Percentiles rank a stretch among this genome's conserved stretches.
Conservation (phyloP, 2,113 vertebrate genomes). For the Scomber colias region DNA sequence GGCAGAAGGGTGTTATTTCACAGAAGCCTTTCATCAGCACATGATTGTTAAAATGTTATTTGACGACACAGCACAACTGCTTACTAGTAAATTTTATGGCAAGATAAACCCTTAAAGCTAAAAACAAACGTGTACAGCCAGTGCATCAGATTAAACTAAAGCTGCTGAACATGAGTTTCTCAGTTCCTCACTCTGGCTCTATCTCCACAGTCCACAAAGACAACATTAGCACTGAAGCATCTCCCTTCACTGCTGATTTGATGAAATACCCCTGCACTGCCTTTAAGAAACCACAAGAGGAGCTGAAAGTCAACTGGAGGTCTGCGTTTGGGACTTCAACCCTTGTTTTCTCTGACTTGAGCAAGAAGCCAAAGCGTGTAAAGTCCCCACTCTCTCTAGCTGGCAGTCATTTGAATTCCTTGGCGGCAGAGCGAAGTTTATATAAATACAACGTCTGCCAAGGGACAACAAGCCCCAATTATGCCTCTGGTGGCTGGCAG, state of each 20-base stretch:
- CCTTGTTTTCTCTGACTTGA: slow-evolving; percentile 89
- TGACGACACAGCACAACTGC: slow-evolving; percentile 26
- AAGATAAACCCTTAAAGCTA: slow-evolving; percentile 53
- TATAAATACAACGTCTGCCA: slow-evolving; percentile 71
- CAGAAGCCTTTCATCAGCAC: slow-evolving; percentile 28
- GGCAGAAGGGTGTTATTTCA: slow-evolving; percentile 4
- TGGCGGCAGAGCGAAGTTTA: slow-evolving; percentile 67
- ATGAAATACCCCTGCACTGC: slow-evolving; percentile 91
- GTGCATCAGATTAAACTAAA: slow-evolving; percentile 49
- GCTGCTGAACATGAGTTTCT: slow-evolving; percentile 58
- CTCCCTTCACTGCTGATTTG: slow-evolving; percentile 75
- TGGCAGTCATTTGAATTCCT: slow-evolving; percentile 72
- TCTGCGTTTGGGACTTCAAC: slow-evolving; percentile 91
- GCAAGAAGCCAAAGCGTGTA: slow-evolving; percentile 72
- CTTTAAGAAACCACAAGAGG: slow-evolving; percentile 87
- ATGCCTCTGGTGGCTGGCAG: slow-evolving; percentile 79
- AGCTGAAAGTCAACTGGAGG: slow-evolving; percentile 92
- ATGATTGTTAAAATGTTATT: slow-evolving; percentile 31
- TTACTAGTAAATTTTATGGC: slow-evolving; percentile 53
- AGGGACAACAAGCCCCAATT: slow-evolving; percentile 79
- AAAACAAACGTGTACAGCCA: slow-evolving; percentile 50
- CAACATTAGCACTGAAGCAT: slow-evolving; percentile 64
- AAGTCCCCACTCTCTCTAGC: slow-evolving; percentile 62
- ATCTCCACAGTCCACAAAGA: slow-evolving; percentile 78
- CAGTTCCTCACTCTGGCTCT: slow-evolving; percentile 48